Percentiles rank a stretch among this genome's conserved stretches.
Conservation (phyloP, 1,140 invertebrate genomes). For the Drosophila persimilis region DNA sequence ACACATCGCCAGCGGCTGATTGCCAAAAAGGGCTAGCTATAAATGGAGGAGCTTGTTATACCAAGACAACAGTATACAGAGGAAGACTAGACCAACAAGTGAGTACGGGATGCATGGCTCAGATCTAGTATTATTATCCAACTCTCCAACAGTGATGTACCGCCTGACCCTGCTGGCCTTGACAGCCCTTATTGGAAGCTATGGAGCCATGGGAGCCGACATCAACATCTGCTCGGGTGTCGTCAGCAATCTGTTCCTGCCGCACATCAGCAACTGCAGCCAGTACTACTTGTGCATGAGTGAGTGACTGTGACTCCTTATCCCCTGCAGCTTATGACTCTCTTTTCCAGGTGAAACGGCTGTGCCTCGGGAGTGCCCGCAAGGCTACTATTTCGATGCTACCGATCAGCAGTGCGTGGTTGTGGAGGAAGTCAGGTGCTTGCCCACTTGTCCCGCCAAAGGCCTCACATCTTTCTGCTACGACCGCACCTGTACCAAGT, state of each 20-base stretch:
- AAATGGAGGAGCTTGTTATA: constrained; percentile 25
- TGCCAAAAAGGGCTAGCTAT: constrained; percentile 51
- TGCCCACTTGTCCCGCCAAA: constrained; percentile 48
- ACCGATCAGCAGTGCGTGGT: constrained; percentile 54
- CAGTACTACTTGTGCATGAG: constrained; percentile 69
- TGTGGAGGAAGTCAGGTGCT: constrained; percentile 43
- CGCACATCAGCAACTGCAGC: constrained; percentile 56
- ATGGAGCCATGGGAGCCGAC: neutral
- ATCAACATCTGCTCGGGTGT: constrained; percentile 69
- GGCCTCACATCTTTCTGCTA: constrained; percentile 64
- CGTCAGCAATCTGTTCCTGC: constrained; percentile 59
- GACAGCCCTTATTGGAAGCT: constrained; percentile 8
- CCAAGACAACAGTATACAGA: constrained; percentile 27
- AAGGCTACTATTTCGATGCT: constrained; percentile 56
- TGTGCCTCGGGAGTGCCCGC: constrained; percentile 32
- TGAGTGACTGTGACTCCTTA: constrained; percentile 14
- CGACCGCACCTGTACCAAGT: constrained; percentile 75
- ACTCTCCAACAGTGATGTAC: constrained; percentile 43
- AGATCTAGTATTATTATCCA: too few species aligned
- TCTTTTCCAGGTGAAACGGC: constrained; percentile 32
- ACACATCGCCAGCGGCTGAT: constrained; percentile 18
- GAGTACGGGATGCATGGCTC: neutral
- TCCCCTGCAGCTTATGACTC: neutral
- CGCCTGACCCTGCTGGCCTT: constrained; percentile 28
- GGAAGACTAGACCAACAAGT: constrained; percentile 13